phyloP scores from a whole-genome alignment of 2,113 vertebrate species.

The Oncorhynchus kisutch region DNA sequence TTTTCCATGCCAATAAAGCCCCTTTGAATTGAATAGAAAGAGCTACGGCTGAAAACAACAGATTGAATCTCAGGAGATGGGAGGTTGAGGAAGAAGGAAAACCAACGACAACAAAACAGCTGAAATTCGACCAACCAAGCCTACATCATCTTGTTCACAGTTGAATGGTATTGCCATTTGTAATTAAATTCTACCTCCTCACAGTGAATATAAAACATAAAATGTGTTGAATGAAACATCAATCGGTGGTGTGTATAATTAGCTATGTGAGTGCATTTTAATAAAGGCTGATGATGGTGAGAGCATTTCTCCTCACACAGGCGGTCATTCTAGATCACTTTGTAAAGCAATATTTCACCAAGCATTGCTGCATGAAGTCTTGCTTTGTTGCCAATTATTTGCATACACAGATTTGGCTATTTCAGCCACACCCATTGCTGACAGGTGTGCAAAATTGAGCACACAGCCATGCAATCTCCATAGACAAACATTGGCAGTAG shows the following conservation, averaged over 20 bases:
- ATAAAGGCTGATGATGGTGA: constrained; percentile 37
- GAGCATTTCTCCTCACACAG: constrained; percentile 26
- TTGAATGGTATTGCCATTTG: not conserved
- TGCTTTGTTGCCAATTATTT: constrained; percentile 69
- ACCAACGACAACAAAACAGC: too few relatives aligned
- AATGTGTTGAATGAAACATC: not conserved
- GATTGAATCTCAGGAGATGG: too few relatives aligned
- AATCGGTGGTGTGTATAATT: constrained; percentile 21
- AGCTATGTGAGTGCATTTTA: constrained; percentile 45
- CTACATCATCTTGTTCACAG: too few relatives aligned
- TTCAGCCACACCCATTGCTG: too few relatives aligned
- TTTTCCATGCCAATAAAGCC: too few relatives aligned
- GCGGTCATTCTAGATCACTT: constrained; percentile 38
- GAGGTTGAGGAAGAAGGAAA: too few relatives aligned
- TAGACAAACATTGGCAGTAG: too few relatives aligned
- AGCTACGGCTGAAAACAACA: too few relatives aligned
- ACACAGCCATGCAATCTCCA: too few relatives aligned
- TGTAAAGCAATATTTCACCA: constrained; percentile 51
- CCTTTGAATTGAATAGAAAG: too few relatives aligned
- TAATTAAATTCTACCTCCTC: not conserved
- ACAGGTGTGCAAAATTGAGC: too few relatives aligned
- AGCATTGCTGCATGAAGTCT: constrained; percentile 33
- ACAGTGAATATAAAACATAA: constrained; percentile 2
- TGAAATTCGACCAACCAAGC: not conserved
- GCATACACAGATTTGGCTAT: not conserved